phyloP scores from a whole-genome alignment of 2,888 invertebrate genomes.

The Philereme transversata region DNA sequence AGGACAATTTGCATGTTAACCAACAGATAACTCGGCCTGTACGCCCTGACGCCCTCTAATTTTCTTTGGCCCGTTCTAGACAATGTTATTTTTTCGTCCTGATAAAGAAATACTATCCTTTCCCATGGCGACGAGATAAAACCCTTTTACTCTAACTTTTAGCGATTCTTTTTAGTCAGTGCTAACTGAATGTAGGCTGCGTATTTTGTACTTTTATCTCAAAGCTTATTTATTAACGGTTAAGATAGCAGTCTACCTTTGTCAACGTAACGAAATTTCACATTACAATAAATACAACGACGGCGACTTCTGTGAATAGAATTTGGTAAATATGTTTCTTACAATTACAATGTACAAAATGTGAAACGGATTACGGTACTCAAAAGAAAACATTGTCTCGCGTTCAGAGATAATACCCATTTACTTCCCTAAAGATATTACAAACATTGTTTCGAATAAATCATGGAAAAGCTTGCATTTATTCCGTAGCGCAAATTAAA shows the following conservation, averaged over 20 bases:
- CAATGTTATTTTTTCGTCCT: slow-evolving; percentile 63
- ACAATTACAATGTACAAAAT: slow-evolving; percentile 7
- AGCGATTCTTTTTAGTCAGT: slow-evolving; percentile 48
- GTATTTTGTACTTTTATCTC: slow-evolving; percentile 33
- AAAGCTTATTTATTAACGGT: slow-evolving; percentile 35
- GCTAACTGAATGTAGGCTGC: slow-evolving; percentile 31
- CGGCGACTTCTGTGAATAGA: slow-evolving; percentile 1
- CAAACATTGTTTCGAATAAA: slow-evolving; percentile 68
- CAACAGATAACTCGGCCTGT: slow-evolving; percentile 73
- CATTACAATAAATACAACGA: slow-evolving; percentile 5
- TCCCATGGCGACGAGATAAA: slow-evolving; percentile 57
- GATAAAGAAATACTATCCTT: slow-evolving; percentile 62
- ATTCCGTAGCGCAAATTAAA: slow-evolving; percentile 77
- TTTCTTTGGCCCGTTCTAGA: slow-evolving; percentile 58
- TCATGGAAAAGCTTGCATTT: slow-evolving; percentile 73
- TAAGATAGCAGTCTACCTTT: slow-evolving; percentile 30
- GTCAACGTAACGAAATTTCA: not conserved
- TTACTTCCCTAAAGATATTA: slow-evolving; percentile 55
- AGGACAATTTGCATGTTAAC: slow-evolving; percentile 80
- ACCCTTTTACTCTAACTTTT: slow-evolving; percentile 46
- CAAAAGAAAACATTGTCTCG: slow-evolving; percentile 19
- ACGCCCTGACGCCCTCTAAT: slow-evolving; percentile 61
- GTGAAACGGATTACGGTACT: slow-evolving; percentile 8
- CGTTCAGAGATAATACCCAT: slow-evolving; percentile 42
- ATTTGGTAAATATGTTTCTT: slow-evolving; percentile 1